phyloP scores from a whole-genome alignment of 2,113 vertebrate genomes.

The Phrynocephalus versicolor region DNA sequence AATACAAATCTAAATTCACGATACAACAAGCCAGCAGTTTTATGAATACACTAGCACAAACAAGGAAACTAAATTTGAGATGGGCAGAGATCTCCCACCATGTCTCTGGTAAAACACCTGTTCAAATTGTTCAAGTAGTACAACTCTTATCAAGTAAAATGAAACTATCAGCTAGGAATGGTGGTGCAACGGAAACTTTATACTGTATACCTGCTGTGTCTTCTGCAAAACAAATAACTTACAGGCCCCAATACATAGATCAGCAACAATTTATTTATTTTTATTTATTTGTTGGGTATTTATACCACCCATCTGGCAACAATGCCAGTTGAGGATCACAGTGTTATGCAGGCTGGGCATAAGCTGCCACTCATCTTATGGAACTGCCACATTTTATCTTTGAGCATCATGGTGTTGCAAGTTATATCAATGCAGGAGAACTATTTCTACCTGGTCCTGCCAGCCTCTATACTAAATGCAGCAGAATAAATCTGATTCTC shows the following conservation, averaged over 20 bases:
- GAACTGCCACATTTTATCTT: background rate
- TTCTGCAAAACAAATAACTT: background rate
- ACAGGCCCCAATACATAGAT: too few relatives aligned
- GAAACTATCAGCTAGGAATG: background rate
- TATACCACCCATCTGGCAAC: too few relatives aligned
- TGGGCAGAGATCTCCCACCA: background rate
- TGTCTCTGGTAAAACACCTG: background rate
- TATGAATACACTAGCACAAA: background rate
- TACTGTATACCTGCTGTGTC: background rate
- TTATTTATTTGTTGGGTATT: too few relatives aligned
- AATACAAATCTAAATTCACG: background rate
- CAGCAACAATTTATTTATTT: too few relatives aligned
- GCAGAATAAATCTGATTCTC: background rate
- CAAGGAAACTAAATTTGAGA: too few relatives aligned
- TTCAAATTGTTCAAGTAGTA: background rate
- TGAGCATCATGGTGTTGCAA: background rate
- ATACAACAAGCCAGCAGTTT: background rate
- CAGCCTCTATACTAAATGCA: background rate
- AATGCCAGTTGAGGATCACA: too few relatives aligned
- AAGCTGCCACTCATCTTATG: background rate
- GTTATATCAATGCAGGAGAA: background rate
- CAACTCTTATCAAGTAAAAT: background rate
- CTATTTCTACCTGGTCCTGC: background rate
- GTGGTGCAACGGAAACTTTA: background rate
- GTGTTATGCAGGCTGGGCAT: too few relatives aligned